These are phyloP conservation scores for Prunella himalayana DNA, from an alignment of 2,113 vertebrate species.

Conservation along the genomic window DNA sequence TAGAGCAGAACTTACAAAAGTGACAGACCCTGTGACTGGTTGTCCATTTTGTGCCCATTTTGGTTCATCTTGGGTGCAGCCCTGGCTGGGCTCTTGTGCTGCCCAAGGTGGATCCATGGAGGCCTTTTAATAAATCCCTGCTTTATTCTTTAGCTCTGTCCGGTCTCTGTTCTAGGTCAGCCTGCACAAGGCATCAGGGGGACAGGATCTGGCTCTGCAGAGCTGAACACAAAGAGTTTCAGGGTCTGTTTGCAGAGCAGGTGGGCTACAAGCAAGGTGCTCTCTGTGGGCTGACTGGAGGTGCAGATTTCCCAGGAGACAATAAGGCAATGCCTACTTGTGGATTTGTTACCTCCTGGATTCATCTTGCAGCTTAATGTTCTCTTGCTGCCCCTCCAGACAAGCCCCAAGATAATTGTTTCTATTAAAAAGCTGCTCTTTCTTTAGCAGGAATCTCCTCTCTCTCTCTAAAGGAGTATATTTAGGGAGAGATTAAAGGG, in stretches of 20 bases:
- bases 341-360: not conserved
- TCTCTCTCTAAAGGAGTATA: not conserved
- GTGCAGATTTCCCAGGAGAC: not conserved
- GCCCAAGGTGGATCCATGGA: not conserved
- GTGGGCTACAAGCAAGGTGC: not conserved
- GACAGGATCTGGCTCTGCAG: not conserved
- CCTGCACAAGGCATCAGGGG: not conserved
- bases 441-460: not conserved
- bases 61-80: not conserved
- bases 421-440: not conserved
- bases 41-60: not conserved
- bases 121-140: not conserved
- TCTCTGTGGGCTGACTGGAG: not conserved
- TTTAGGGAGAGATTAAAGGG: not conserved
- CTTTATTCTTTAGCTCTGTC: not conserved
- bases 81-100: not conserved
- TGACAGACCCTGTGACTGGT: rapidly evolving
- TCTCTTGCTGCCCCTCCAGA: not conserved
- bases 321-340: not conserved
- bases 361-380: not conserved
- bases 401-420: not conserved
- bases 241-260: not conserved
- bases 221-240: not conserved
- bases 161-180: not conserved
- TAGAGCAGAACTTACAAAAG: not conserved